Evolutionary conservation across 1,140 invertebrate genomes (phyloP), one percentile per base, ranked within the genome.

Genomic region (Frieseomelitta varia): DNA sequence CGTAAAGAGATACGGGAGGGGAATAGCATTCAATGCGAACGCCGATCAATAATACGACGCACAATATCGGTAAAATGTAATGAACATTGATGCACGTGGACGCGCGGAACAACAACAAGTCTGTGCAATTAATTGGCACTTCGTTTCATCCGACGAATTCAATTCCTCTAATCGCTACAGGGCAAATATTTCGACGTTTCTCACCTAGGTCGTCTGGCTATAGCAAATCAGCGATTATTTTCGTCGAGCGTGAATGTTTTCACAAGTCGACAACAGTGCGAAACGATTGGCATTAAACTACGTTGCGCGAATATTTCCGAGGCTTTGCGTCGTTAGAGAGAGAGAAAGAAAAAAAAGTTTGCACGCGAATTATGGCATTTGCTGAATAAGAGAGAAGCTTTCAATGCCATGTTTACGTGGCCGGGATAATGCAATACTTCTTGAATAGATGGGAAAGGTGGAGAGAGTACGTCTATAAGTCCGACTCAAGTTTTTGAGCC

Each of bases 401-500:
- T 67, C 61, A 73, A 39, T 65, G 19, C 55, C 14, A 24, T 76
- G 51, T 85, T 80, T 71, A 85, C 61, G 34, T 80, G 61, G 24
- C 30, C 11, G 71, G n/a, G n/a, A 86, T 63, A 85, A 85, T 61
- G 73, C 69, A 27, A 39, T 71, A 27, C 10, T 68, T 21, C 24
- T 24, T 58, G 63, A 55, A 84, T 47, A 19, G 65, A 11, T n/a
- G 55, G 68, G 79, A 71, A 55, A 61, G 53, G 15, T n/a, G 39
- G 39, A 73, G 53, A 53, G 34, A 58, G 39, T 65, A n/a, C 65
- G 71, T 76, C 58, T 55, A 80, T 80, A 80, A 87, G 72, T 80
- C 72, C 30, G 72, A 68, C 74, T 87, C 72, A 71, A 85, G 83
- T 85, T 87, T 69, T 55, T 24, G n/a, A 87, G 51, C 85, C 51